These are phyloP conservation scores for Tachycineta bicolor DNA, from an alignment of 2,113 vertebrate species.

Conservation along the genomic window DNA sequence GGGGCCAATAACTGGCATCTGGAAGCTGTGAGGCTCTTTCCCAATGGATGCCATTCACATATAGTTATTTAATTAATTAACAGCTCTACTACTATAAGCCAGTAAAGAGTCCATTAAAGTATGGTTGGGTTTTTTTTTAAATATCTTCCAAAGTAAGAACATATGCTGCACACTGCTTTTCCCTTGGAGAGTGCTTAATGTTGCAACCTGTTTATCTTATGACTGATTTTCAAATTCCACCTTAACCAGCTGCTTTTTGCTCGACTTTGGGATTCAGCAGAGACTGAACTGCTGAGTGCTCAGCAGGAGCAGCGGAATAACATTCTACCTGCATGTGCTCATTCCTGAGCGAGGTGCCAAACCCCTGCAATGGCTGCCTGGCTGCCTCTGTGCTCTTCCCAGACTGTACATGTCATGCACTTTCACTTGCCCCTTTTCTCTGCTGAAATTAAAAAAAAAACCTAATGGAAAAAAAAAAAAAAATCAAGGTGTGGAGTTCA, in stretches of 20 bases:
- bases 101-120: constrained; percentile 61
- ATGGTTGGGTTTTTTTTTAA: neutral
- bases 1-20: constrained; percentile 69
- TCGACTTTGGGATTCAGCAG: neutral
- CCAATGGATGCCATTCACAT: constrained; percentile 63
- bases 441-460: neutral
- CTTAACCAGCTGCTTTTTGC: constrained; percentile 56
- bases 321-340: constrained; percentile 48
- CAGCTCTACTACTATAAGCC: constrained; percentile 42
- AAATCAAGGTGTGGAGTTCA: neutral
- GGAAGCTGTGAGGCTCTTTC: constrained; percentile 69
- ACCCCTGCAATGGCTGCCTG: neutral
- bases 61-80: constrained; percentile 74
- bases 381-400: neutral
- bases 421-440: neutral
- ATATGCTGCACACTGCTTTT: constrained; percentile 5
- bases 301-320: neutral
- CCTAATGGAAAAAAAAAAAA: neutral
- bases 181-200: neutral
- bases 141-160: constrained; percentile 36
- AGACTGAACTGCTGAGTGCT: neutral
- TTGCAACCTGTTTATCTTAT: constrained; percentile 68
- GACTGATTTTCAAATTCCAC: constrained; percentile 59
- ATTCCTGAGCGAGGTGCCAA: constrained; percentile 17
- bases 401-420: neutral